Percentiles rank a stretch among this genome's conserved stretches.
Evolutionary conservation across 2,888 invertebrate genomes (phyloP).

Genomic region (Hipparchia semele): DNA sequence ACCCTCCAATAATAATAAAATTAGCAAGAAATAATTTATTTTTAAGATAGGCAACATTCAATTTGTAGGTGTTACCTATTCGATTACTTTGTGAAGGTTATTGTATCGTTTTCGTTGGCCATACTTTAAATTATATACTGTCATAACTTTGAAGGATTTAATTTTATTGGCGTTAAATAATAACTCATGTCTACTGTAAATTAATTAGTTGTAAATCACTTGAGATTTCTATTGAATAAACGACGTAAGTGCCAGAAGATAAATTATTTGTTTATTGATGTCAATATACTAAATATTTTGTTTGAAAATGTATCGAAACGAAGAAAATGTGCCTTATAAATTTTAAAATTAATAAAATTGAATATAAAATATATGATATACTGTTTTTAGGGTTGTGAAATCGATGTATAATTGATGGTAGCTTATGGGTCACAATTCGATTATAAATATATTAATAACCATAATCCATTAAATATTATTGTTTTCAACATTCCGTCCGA

Average conservation of each 20-base stretch:
- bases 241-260: conserved; percentile 37
- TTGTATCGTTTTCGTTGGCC: conserved; percentile 4
- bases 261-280: conserved; percentile 31
- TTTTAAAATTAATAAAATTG: conserved; percentile 20
- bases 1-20: no score
- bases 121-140: conserved; percentile 16
- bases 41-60: no score
- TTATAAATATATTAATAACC: conserved; percentile 41
- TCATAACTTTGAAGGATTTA: conserved; percentile 26
- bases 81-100: neutral
- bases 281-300: conserved; percentile 6
- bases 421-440: conserved; percentile 52
- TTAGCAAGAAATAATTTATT: no score
- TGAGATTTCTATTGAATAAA: conserved; percentile 33
- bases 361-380: conserved; percentile 10
- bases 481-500: conserved; percentile 59
- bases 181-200: conserved; percentile 30
- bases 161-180: conserved; percentile 28
- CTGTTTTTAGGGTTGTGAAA: conserved; percentile 62
- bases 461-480: neutral
- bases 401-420: conserved; percentile 43
- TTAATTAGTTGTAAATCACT: conserved; percentile 24
- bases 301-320: conserved; percentile 18
- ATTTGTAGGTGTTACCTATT: no score
- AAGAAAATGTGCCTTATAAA: conserved; percentile 42